Percentiles rank a stretch among this genome's conserved stretches.
These are phyloP conservation scores for Pachymerium ferrugineum DNA, from an alignment of 2,888 invertebrate species.

Conservation along the genomic window DNA sequence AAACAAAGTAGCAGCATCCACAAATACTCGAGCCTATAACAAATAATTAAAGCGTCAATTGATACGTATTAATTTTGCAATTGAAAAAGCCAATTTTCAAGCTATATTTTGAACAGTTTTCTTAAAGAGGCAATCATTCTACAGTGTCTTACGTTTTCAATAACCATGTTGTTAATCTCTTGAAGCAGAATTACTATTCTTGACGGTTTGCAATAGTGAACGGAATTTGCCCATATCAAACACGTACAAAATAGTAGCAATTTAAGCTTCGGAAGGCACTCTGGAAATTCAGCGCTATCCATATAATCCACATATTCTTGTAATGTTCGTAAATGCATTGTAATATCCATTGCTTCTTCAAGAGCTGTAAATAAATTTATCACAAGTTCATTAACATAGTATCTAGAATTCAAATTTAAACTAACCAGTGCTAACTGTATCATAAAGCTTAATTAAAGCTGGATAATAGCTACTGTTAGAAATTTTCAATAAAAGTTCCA, in stretches of 20 bases:
- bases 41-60: conserved; percentile 17
- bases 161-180: conserved; percentile 84
- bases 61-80: too few relatives aligned
- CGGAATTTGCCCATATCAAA: conserved; percentile 80
- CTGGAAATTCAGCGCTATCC: conserved; percentile 79
- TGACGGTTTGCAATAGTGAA: conserved; percentile 79
- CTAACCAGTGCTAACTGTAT: too few relatives aligned
- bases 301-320: conserved; percentile 68
- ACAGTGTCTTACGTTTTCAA: conserved; percentile 63
- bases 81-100: too few relatives aligned
- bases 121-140: conserved; percentile 34
- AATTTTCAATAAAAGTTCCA: conserved; percentile 84
- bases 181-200: conserved; percentile 81
- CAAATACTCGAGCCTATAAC: conserved; percentile 66
- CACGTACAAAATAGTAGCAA: conserved; percentile 82
- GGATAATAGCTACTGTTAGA: conserved; percentile 89
- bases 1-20: conserved; percentile 86
- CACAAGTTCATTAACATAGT: too few relatives aligned
- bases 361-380: too few relatives aligned
- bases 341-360: conserved; percentile 86
- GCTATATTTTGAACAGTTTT: conserved; percentile 25
- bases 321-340: conserved; percentile 75
- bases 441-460: conserved; percentile 80
- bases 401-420: too few relatives aligned
- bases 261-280: conserved; percentile 66